Evolutionary conservation across 2,888 invertebrate genomes (phyloP), one percentile per base, ranked within the genome.

Genomic region (Aporophyla lueneburgensis): DNA sequence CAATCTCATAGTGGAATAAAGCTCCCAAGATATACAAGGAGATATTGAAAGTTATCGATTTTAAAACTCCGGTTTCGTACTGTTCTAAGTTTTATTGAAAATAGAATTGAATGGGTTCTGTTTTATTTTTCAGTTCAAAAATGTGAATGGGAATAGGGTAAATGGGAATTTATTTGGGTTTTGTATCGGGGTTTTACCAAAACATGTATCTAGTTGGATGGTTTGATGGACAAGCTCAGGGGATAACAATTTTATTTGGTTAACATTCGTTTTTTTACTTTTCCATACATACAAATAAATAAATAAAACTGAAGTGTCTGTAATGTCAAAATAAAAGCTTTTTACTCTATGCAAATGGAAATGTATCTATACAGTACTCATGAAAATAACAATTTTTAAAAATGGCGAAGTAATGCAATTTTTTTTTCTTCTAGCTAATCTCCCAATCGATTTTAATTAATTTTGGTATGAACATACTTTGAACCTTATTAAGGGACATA

Each of bases 21-120:
- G 91, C 93, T 91, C 83, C 85, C 56, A 87, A 93, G 92, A 93
- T 92, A 91, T 93, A 93, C 91, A 90, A 80, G 88, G 82, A 91
- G 92, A 93, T 95, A 96, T 96, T 95, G 95, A 96, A 96, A 94
- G 91, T 92, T 95, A 95, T 94, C 93, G 94, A 94, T 95, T 94
- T 90, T 90, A 88, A 91, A 94, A 94, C 91, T 91, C 90, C 89
- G 89, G 87, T 90, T 87, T 91, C 86, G 86, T 92, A 89, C 73
- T 73, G 56, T 54, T 92, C 89, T 91, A 84, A 87, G 86, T 92
- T 89, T 87, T 90, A 89, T 88, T 88, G 88, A 79, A 86, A 88
- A 86, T 81, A 68, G 85, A 85, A 81, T 87, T 91, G 89, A 89
- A 91, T 89, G 81, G 84, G 81, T 80, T 59, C 40, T 24, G 71